phyloP scores from a whole-genome alignment of 2,797 vertebrate genomes.

The Glossophaga mutica region DNA sequence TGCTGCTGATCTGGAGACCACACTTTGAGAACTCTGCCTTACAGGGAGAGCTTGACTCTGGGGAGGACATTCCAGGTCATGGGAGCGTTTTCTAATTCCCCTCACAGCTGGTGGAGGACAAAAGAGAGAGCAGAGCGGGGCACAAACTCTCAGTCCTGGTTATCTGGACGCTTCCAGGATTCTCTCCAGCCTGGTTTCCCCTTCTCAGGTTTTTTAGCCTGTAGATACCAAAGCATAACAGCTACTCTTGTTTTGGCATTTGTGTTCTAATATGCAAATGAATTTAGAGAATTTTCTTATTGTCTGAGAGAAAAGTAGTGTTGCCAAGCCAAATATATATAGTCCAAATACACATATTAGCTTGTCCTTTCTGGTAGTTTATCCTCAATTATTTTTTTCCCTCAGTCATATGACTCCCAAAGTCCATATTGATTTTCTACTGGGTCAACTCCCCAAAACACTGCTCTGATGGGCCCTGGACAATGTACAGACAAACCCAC shows the following conservation, averaged over 20 bases:
- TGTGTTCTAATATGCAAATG: neutral
- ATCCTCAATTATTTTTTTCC: neutral
- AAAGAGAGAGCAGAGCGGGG: neutral
- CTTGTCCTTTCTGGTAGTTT: neutral
- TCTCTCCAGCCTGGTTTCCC: neutral
- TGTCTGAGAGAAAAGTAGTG: neutral
- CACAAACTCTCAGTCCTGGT: neutral
- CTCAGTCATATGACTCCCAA: neutral
- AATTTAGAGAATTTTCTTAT: neutral
- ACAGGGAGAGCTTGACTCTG: neutral
- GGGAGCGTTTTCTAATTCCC: neutral
- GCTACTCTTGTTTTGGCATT: neutral
- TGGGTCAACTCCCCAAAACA: neutral
- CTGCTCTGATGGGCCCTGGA: neutral
- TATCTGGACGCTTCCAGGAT: neutral
- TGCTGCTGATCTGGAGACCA: neutral
- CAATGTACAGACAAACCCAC: neutral
- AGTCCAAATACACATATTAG: neutral
- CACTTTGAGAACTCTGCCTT: neutral
- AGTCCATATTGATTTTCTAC: neutral
- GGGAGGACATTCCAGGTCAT: neutral
- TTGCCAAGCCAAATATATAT: neutral
- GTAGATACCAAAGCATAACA: neutral
- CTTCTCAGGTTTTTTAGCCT: neutral
- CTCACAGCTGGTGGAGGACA: neutral